Percentiles rank a stretch among this genome's conserved stretches.
These are phyloP conservation scores for Phalacrocorax carbo DNA, from an alignment of 2,113 vertebrate species.

Conservation along the genomic window DNA sequence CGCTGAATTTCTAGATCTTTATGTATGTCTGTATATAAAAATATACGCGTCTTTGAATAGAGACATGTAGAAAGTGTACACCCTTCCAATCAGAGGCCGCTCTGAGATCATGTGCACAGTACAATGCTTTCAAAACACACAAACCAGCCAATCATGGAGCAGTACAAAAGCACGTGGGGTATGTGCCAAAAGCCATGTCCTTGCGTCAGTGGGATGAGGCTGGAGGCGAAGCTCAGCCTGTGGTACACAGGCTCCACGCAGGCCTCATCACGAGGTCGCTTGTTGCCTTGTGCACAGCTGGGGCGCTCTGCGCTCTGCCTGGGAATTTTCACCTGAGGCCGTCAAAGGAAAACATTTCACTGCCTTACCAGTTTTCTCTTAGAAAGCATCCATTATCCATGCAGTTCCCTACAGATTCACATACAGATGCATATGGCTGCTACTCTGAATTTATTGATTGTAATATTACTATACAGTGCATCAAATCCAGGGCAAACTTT, in stretches of 20 bases:
- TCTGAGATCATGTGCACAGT: background rate
- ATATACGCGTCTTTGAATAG: background rate
- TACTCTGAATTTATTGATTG: background rate
- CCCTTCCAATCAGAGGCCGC: background rate
- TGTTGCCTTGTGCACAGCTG: background rate
- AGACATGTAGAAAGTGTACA: background rate
- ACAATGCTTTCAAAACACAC: background rate
- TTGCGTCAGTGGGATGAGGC: background rate
- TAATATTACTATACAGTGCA: background rate
- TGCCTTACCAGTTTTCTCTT: background rate
- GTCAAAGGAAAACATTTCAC: background rate
- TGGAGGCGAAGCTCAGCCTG: too few relatives aligned
- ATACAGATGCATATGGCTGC: background rate
- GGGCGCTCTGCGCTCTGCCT: background rate
- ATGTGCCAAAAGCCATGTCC: background rate
- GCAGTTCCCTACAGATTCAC: background rate
- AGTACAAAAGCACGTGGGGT: background rate
- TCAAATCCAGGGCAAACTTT: background rate
- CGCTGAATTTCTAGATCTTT: background rate
- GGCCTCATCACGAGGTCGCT: fast-evolving
- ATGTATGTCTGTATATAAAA: background rate
- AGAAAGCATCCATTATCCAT: background rate
- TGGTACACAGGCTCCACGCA: background rate
- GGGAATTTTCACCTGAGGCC: background rate
- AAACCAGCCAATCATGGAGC: background rate